Conservation (phyloP, 2,113 vertebrate species). For the Pollachius pollachius region DNA sequence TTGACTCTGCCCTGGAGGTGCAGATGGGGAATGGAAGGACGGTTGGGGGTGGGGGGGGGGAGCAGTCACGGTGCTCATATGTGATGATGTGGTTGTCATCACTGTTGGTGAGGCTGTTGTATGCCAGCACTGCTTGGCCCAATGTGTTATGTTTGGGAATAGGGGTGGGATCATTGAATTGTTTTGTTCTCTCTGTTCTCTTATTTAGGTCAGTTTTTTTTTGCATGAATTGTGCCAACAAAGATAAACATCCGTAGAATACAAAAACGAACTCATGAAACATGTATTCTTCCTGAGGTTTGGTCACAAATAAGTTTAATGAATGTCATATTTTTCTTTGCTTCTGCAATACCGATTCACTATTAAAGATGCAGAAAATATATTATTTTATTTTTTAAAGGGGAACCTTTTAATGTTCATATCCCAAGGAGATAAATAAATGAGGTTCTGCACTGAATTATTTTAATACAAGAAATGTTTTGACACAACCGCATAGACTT, state of each 20-base stretch:
- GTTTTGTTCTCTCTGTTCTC: no score
- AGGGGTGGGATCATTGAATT: no score
- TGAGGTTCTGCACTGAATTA: conserved; percentile 3
- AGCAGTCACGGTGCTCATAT: conserved; percentile 10
- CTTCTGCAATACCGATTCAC: conserved; percentile 29
- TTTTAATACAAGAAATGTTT: not conserved
- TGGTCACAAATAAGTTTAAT: conserved; percentile 43
- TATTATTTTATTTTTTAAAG: conserved; percentile 7
- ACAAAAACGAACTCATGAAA: conserved; percentile 36
- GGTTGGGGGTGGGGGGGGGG: conserved; percentile 12
- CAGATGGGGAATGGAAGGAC: not conserved
- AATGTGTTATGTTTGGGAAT: no score
- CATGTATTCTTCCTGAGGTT: conserved; percentile 28
- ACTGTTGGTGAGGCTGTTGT: no score
- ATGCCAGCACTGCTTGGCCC: no score
- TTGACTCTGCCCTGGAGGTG: conserved; percentile 15
- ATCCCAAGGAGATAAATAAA: conserved; percentile 7
- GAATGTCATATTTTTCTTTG: conserved; percentile 12
- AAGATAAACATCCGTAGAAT: conserved; percentile 5
- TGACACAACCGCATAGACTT: not conserved
- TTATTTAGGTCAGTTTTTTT: no score
- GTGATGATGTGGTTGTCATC: no score
- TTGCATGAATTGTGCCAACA: not conserved
- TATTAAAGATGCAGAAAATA: conserved; percentile 46
- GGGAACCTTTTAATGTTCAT: conserved; percentile 20